Evolutionary conservation across 2,797 vertebrate species (phyloP), one percentile per base, ranked within the genome.

Genomic region (Sebastes itinus): DNA sequence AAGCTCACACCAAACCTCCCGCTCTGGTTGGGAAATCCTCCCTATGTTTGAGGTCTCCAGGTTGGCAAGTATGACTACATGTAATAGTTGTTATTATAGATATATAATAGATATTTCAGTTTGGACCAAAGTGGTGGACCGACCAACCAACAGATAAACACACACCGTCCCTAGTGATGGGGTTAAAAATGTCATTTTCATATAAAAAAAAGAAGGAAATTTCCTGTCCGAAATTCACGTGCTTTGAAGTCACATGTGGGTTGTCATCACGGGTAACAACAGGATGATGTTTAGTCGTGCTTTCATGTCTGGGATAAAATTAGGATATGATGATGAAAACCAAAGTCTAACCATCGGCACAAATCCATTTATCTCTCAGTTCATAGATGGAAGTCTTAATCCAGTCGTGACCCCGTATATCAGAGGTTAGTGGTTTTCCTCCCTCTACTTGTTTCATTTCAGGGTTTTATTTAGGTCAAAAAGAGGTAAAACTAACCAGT

Each of bases 1-100:
- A 42, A 16, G 0, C 14, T 42, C 38, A 38, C 35, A 38, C 35
- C 35, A 38, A 38, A 6, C 35, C 35, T 14, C 13, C 35, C 35
- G 13, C 35, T 38, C 0, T 38, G 35, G 13, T 38, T 38, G 0
- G 2, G 35, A 38, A 0, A 38, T 38, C 5, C 35, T 6, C 35
- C 35, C 13, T 6, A 38, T 38, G 0, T 38, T 38, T 38, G 35
- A 38, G 35, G 0, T 38, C 13, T 38, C 35, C 35, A 2, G 35
- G 35, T 38, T 38, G 13, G 35, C 35, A 38, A 1, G 35, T 14
- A 38, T 14, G 7, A 7, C 3, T 3, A 58, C 54, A 5, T 72
- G 0, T 2, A 18, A 55, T 7, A 27, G 22, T 25, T 6, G 14
- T 38, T 20, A 38, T 38, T 14, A 38, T 38, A 38, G 35, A 38